A percentile compares a stretch with the other conserved stretches of the same genome.
phyloP scores from a whole-genome alignment of 1,140 invertebrate species.

The Hesperophylax magnus region DNA sequence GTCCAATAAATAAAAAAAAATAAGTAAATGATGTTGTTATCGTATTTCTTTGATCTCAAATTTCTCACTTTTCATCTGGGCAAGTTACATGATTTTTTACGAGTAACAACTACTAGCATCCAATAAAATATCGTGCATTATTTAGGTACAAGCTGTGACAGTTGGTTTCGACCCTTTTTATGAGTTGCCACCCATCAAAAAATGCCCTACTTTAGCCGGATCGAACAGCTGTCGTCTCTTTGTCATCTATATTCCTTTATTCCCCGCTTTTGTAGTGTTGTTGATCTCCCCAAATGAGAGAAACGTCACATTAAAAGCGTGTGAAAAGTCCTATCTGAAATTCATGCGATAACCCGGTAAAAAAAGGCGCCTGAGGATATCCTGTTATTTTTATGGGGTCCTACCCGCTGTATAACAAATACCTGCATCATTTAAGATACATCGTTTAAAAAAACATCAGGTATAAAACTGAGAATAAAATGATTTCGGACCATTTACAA shows the following conservation, averaged over 20 bases:
- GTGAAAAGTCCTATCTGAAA: constrained; percentile 36
- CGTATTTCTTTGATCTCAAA: too few relatives aligned
- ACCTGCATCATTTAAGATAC: neutral
- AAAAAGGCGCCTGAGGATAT: constrained; percentile 16
- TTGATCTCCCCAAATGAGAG: constrained; percentile 6
- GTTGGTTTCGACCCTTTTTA: constrained; percentile 4
- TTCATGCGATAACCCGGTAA: constrained; percentile 20
- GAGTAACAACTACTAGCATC: too few relatives aligned
- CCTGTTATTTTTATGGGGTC: constrained; percentile 11
- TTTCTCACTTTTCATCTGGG: too few relatives aligned
- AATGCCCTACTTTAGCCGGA: constrained; percentile 9
- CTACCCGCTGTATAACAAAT: constrained; percentile 7
- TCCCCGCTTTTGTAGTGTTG: neutral
- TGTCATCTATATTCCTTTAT: constrained; percentile 26
- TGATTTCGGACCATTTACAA: neutral
- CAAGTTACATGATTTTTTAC: too few relatives aligned
- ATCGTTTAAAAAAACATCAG: constrained; percentile 8
- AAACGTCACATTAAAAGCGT: constrained; percentile 28
- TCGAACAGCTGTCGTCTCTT: constrained; percentile 21
- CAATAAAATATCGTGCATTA: too few relatives aligned
- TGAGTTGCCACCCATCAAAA: constrained; percentile 1
- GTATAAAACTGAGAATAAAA: constrained; percentile 12
- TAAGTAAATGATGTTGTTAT: too few relatives aligned
- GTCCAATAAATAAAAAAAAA: too few relatives aligned
- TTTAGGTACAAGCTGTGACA: neutral